Conservation (phyloP, 2,888 invertebrate species). For the Pammene fasciana region DNA sequence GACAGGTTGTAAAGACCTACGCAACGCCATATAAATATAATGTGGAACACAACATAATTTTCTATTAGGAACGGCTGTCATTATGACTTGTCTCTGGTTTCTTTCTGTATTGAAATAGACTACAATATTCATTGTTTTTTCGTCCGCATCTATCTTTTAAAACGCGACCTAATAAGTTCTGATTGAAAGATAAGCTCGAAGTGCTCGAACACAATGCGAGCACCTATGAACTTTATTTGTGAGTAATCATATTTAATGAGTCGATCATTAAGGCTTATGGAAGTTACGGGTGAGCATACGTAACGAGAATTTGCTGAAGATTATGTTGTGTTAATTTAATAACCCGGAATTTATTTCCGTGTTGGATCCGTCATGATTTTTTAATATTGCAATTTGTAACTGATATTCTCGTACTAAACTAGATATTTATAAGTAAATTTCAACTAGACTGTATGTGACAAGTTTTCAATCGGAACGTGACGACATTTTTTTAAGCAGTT, state of each 20-base stretch:
- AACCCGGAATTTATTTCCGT: conserved; percentile 24
- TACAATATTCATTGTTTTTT: conserved; percentile 49
- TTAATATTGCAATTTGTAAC: background rate
- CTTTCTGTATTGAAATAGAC: background rate
- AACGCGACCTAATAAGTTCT: conserved; percentile 53
- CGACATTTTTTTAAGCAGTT: too few species aligned
- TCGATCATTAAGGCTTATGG: conserved; percentile 28
- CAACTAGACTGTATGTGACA: too few species aligned
- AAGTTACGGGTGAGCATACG: conserved; percentile 26
- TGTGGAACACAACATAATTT: too few species aligned
- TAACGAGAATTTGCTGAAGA: conserved; percentile 22
- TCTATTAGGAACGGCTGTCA: too few species aligned
- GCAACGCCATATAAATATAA: too few species aligned
- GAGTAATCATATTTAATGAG: conserved; percentile 41
- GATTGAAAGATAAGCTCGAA: conserved; percentile 51
- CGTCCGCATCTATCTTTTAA: conserved; percentile 38
- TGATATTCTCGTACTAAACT: background rate
- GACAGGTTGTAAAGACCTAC: too few species aligned
- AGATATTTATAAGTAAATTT: too few species aligned
- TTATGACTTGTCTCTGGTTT: too few species aligned
- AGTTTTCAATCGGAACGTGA: too few species aligned
- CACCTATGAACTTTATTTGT: conserved; percentile 34
- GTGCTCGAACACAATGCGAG: conserved; percentile 46
- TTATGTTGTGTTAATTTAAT: conserved; percentile 31
- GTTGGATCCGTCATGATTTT: background rate